Evolutionary conservation across 2,797 vertebrate genomes (phyloP).

Genomic region (Coccyzus lansbergi): DNA sequence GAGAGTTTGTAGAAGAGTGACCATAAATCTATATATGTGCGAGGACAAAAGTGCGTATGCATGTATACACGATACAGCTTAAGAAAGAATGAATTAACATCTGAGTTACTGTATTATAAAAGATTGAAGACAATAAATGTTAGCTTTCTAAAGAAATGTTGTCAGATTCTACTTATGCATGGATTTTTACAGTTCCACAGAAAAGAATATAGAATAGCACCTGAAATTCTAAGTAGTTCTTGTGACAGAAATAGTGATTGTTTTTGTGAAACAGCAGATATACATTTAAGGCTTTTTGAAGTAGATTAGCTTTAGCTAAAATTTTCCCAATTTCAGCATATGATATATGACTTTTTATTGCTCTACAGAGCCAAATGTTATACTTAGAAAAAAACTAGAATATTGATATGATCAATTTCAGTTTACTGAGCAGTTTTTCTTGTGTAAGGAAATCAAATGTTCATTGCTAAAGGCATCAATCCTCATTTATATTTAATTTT

Average conservation of each 20-base stretch:
- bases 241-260: neutral
- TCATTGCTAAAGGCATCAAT: neutral
- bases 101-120: neutral
- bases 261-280: neutral
- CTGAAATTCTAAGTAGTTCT: neutral
- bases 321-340: neutral
- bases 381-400: neutral
- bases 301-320: neutral
- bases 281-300: neutral
- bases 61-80: neutral
- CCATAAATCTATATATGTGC: neutral
- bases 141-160: conserved; percentile 11
- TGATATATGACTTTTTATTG: neutral
- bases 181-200: neutral
- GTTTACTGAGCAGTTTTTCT: neutral
- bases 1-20: neutral
- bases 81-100: neutral
- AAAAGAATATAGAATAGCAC: neutral
- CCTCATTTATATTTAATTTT: neutral
- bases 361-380: neutral
- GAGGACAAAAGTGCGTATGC: neutral
- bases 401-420: neutral
- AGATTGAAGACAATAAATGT: neutral
- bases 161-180: neutral
- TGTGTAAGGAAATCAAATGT: neutral